phyloP scores from a whole-genome alignment of 2,797 vertebrate species.

The Rhinichthys osculus region DNA sequence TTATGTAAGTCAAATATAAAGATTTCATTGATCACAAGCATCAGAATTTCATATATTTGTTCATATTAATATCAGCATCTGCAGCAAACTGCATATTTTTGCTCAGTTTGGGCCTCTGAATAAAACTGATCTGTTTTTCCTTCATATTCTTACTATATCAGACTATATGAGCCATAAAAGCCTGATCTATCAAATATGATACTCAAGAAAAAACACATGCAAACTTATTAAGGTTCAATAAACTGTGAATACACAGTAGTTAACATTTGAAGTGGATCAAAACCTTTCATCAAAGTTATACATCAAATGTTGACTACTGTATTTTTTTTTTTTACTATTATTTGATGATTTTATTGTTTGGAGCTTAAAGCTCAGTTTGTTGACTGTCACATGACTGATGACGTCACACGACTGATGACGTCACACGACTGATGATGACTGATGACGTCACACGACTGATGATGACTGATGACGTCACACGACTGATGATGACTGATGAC shows the following conservation, averaged over 20 bases:
- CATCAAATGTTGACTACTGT: background rate
- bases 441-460: too few relatives aligned
- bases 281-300: too few relatives aligned
- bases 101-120: background rate
- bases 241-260: background rate
- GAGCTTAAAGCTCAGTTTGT: background rate
- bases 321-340: background rate
- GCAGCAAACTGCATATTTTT: too few relatives aligned
- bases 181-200: background rate
- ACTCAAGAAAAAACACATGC: too few relatives aligned
- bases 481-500: too few relatives aligned
- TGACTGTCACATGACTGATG: background rate
- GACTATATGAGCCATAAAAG: background rate
- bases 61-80: background rate
- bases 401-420: too few relatives aligned
- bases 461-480: too few relatives aligned
- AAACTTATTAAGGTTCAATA: background rate
- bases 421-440: too few relatives aligned
- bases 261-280: too few relatives aligned
- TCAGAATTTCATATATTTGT: background rate
- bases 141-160: conserved; percentile 67
- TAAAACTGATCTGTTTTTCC: background rate
- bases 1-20: background rate
- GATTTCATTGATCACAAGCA: background rate
- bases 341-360: background rate